Evolutionary conservation across 2,888 invertebrate species (phyloP).

Genomic region (Meandrusa payeni): DNA sequence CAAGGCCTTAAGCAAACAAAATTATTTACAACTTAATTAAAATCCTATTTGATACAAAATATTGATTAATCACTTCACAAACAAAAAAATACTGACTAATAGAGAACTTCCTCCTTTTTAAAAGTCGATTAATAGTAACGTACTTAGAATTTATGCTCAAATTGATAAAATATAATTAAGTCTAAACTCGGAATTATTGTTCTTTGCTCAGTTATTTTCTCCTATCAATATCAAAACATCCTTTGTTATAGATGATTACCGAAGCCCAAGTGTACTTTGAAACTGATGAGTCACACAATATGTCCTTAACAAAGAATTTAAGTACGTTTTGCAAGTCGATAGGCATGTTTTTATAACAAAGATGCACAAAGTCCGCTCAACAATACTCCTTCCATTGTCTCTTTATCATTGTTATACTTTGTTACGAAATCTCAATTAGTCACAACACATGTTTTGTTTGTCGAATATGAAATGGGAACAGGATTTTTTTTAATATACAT

Average conservation of each 20-base stretch:
- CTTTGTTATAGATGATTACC: slow-evolving; percentile 16
- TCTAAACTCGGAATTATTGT: too few relatives aligned
- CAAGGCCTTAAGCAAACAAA: too few relatives aligned
- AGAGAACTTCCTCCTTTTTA: too few relatives aligned
- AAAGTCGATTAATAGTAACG: too few relatives aligned
- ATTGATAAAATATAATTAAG: too few relatives aligned
- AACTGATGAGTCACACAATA: slow-evolving; percentile 32
- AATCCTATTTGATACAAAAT: too few relatives aligned
- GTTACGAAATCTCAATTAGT: slow-evolving; percentile 33
- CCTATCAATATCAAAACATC: slow-evolving; percentile 8
- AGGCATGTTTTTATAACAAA: slow-evolving; percentile 28
- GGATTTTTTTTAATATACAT: slow-evolving; percentile 33
- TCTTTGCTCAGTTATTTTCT: too few relatives aligned
- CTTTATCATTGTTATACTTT: slow-evolving; percentile 33
- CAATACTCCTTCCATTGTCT: slow-evolving; percentile 31
- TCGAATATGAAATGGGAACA: slow-evolving; percentile 26
- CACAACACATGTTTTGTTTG: slow-evolving; percentile 9
- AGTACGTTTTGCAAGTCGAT: slow-evolving; percentile 15
- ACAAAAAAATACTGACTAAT: too few relatives aligned
- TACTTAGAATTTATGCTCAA: too few relatives aligned
- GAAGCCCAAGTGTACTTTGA: slow-evolving; percentile 28
- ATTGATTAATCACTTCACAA: too few relatives aligned
- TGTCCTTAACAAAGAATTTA: slow-evolving; percentile 35
- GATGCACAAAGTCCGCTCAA: slow-evolving; percentile 29
- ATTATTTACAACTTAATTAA: too few relatives aligned